A percentile compares a stretch with the other conserved stretches of the same genome.
These are phyloP conservation scores for Sander lucioperca DNA, from an alignment of 2,113 vertebrate species.

Conservation along the genomic window DNA sequence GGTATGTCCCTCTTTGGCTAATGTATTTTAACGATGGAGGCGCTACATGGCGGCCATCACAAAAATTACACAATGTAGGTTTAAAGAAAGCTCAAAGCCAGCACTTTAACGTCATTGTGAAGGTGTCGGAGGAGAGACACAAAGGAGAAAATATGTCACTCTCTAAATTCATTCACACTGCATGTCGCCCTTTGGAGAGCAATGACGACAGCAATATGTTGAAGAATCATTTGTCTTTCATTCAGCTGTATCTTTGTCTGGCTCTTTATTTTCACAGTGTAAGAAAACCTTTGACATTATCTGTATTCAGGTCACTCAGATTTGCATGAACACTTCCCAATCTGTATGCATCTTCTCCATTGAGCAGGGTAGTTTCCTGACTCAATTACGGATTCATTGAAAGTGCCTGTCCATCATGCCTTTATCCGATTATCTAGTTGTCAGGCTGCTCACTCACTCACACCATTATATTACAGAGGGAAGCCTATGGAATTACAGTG, in stretches of 20 bases:
- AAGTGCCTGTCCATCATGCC: slow-evolving; percentile 67
- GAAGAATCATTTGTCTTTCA: slow-evolving; percentile 6
- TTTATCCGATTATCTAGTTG: slow-evolving; percentile 72
- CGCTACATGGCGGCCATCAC: too few species aligned
- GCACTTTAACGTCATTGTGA: too few species aligned
- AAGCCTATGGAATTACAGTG: slow-evolving; percentile 67
- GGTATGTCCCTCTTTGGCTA: too few species aligned
- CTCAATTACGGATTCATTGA: slow-evolving; percentile 64
- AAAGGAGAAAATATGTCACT: too few species aligned
- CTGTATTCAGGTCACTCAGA: slow-evolving; percentile 26
- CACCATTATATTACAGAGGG: slow-evolving; percentile 67
- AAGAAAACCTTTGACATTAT: slow-evolving; percentile 26
- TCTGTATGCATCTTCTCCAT: slow-evolving; percentile 41
- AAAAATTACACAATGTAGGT: too few species aligned
- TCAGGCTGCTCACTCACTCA: slow-evolving; percentile 74
- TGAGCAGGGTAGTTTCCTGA: slow-evolving; percentile 49
- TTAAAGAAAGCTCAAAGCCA: too few species aligned
- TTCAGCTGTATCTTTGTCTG: neutral
- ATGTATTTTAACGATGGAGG: too few species aligned
- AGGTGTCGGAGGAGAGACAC: too few species aligned
- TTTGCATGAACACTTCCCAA: slow-evolving; percentile 26
- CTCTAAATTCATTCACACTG: too few species aligned
- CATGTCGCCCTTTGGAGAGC: neutral
- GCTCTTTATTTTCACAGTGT: neutral
- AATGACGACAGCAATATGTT: neutral